These are phyloP conservation scores for Drosophila anceps DNA, from an alignment of 2,888 invertebrate genomes.

Conservation along the genomic window DNA sequence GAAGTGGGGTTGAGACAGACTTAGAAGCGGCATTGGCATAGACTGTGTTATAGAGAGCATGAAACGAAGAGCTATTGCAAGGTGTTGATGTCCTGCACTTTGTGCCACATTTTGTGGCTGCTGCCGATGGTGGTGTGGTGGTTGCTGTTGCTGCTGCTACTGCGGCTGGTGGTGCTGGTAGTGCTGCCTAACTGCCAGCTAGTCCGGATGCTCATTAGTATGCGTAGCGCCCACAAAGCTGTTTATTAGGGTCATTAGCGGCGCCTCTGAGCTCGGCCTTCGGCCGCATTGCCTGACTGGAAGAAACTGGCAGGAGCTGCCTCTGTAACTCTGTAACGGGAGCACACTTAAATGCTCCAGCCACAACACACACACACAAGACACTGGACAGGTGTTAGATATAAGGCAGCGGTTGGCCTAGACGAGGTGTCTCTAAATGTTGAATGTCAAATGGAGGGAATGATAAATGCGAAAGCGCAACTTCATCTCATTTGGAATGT, in stretches of 20 bases:
- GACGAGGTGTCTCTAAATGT: not conserved
- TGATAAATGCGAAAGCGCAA: not conserved
- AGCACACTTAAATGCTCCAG: conserved; percentile 20
- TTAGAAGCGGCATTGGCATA: not conserved
- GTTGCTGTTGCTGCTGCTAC: conserved; percentile 8
- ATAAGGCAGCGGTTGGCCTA: not conserved
- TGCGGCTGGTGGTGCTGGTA: conserved; percentile 11
- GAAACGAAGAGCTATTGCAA: conserved; percentile 34
- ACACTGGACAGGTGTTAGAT: conserved; percentile 32
- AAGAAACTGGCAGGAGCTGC: conserved; percentile 20
- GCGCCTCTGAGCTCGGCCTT: conserved; percentile 58
- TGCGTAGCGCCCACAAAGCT: conserved; percentile 76
- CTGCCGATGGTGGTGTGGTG: conserved; percentile 27
- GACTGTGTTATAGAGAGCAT: not conserved
- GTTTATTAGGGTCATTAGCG: conserved; percentile 80
- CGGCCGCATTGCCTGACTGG: conserved; percentile 21
- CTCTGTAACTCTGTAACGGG: conserved; percentile 27
- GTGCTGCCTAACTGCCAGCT: conserved; percentile 16
- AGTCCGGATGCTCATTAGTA: conserved; percentile 71
- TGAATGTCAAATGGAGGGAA: not conserved
- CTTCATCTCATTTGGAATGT: not conserved
- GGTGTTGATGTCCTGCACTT: conserved; percentile 77
- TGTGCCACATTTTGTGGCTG: conserved; percentile 55
- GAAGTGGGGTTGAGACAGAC: conserved; percentile 12
- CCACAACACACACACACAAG: conserved; percentile 7